Conservation (phyloP, 1,140 invertebrate genomes). For the Stegodyphus mimosarum region DNA sequence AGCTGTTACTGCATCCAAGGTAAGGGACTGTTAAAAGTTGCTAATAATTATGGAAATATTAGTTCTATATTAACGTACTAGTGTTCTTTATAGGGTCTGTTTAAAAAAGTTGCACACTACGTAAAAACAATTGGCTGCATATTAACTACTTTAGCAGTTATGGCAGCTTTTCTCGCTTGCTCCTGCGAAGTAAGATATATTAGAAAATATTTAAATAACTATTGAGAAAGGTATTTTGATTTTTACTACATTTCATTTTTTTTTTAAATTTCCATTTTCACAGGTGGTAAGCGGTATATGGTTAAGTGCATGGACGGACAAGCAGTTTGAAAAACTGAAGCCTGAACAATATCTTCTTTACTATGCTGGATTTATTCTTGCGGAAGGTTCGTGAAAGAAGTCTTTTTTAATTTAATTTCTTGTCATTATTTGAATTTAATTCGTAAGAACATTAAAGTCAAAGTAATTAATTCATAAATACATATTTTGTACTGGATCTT, state of each 20-base stretch:
- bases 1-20: not conserved
- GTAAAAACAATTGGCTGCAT: constrained; percentile 7
- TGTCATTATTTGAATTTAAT: too few relatives aligned
- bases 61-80: not conserved
- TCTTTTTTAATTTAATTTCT: too few relatives aligned
- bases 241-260: not conserved
- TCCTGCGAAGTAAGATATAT: constrained; percentile 26
- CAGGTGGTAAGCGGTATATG: constrained; percentile 63
- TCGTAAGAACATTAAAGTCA: too few relatives aligned
- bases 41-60: not conserved
- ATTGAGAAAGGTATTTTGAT: not conserved
- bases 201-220: not conserved
- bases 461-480: too few relatives aligned
- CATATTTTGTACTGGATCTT: not conserved
- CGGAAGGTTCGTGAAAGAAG: constrained; percentile 36
- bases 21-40: not conserved
- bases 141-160: not conserved
- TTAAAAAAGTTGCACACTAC: constrained; percentile 4
- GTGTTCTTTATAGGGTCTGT: constrained; percentile 20
- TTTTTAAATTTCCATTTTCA: not conserved
- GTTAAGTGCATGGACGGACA: constrained; percentile 68
- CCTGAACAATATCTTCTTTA: constrained; percentile 12
- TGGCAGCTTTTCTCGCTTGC: constrained; percentile 23
- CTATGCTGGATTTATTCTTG: constrained; percentile 33
- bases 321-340: not conserved